These are phyloP conservation scores for Nibea albiflora DNA, from an alignment of 2,113 vertebrate species.

Conservation along the genomic window DNA sequence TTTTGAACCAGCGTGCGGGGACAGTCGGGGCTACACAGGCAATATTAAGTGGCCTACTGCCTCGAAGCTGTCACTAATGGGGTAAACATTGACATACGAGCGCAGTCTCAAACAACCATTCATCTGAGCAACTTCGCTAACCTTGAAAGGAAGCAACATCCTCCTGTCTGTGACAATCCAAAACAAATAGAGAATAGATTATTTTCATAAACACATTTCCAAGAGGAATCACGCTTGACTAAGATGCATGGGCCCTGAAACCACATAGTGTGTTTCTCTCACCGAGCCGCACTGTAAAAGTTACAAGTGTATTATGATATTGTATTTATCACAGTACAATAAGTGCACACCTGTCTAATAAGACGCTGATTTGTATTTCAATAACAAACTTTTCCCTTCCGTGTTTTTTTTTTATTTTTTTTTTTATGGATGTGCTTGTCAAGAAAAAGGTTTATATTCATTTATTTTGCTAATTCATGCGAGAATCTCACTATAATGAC, in stretches of 20 bases:
- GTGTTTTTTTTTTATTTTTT: conserved; percentile 35
- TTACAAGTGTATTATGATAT: conserved; percentile 63
- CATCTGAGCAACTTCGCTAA: conserved; percentile 77
- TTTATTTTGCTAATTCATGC: conserved; percentile 78
- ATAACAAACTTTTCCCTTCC: conserved; percentile 56
- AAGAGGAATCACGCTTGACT: conserved; percentile 69
- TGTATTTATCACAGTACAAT: conserved; percentile 66
- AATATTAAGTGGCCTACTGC: conserved; percentile 79
- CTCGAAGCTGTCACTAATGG: conserved; percentile 82
- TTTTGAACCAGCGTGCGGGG: conserved; percentile 80
- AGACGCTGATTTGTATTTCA: conserved; percentile 69
- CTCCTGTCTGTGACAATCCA: conserved; percentile 65
- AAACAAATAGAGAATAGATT: conserved; percentile 74
- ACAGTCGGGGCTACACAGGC: conserved; percentile 72
- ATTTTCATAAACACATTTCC: conserved; percentile 75
- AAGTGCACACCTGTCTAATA: conserved; percentile 74
- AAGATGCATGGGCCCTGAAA: conserved; percentile 65
- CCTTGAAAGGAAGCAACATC: conserved; percentile 74
- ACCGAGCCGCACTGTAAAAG: conserved; percentile 49
- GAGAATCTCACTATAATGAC: conserved; percentile 72
- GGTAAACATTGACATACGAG: conserved; percentile 84
- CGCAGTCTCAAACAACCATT: conserved; percentile 72
- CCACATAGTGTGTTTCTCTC: conserved; percentile 40
- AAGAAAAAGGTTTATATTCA: conserved; percentile 76
- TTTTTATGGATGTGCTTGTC: conserved; percentile 79